Evolutionary conservation across 2,113 vertebrate species (phyloP), one percentile per base, ranked within the genome.

Genomic region (Pomatorhinus ruficollis): DNA sequence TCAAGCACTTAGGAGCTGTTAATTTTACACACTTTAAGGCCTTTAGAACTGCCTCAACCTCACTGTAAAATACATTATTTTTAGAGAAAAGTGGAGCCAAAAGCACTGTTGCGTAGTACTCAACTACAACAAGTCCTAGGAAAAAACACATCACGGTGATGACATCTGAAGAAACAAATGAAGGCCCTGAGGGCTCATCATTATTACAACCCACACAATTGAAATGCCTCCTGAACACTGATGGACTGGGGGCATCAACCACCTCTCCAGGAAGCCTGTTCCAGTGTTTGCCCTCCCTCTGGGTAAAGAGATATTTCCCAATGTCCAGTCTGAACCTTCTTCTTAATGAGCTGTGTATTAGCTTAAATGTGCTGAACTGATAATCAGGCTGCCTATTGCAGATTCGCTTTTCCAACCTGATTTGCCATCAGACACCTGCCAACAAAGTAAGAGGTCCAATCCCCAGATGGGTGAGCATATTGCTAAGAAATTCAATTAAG

Each of bases 231-330:
- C 59, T 80, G 21, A 82, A 78, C 27, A 22, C 9, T 39, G 60
- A 30, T 0, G 5, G 28, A 33, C 6, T 11, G 33, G 21, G 37
- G 17, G 11, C 52, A 82, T 9, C 0, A 0, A 35, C 0, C 24
- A 49, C 19, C 21, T 24, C 74, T 56, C 37, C 21, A 54, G 85
- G 9, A 79, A 69, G 33, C 6, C 52, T 63, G 6, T 50, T 83
- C 22, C 66, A 80, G 33, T 9, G 11, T 68, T 39, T 81, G 83
- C 65, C 12, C 21, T 53, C n/a, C 24, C 65, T 61, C 45, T n/a
- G 1, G 2, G 18, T 31, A 78, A n/a, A 65, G 23, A 44, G 66
- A 24, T 39, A 19, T 24, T 69, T 75, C 22, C 37, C 24, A 57
- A 3, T 19, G 28, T 23, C 50, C n/a, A 74, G 37, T n/a, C 47